Base-by-base conservation (phyloP, 2,797 vertebrate genomes). In the Microctenopoma stevenorrisi region DNA sequence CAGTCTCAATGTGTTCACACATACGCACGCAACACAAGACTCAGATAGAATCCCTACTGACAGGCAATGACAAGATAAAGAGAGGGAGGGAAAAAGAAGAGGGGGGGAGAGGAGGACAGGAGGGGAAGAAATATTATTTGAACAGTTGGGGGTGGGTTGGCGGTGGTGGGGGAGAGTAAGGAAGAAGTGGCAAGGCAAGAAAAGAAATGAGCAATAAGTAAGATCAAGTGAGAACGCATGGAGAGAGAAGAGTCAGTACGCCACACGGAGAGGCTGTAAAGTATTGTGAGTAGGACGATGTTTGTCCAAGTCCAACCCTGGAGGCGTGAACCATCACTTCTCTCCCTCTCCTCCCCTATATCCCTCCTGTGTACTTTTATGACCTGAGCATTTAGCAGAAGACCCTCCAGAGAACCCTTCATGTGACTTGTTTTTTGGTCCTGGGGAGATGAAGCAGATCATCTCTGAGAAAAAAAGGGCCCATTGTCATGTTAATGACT, bases 51-150 rank as follows among this genome's bases (percentile, higher is more conserved):
- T 93, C 93, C 92, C 92, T 83, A 92, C 88, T 94, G 89, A 93
- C 93, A 93, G 89, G 85, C 91, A 94, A 93, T 91, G 91, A 92
- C 91, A 92, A 92, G 92, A 94, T 91, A 93, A 93, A 94, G 89
- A 92, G 86, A 88, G 86, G 71, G 83, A 85, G 87, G 56, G 65
- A 72, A 81, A 82, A 84, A 12, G 22, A 22, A 77, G 74, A 64
- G 69, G 73, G 64, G 61, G 82, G 81, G 86, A 77, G 86, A 76
- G 89, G 88, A 86, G 74, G 79, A 86, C 82, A 89, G 81, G 85
- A 87, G 87, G 80, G 86, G 90, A 82, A 82, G 81, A 81, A 84
- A 90, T 90, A 91, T 92, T 93, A 93, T 91, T 92, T 92, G 86
- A 92, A 90, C 85, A 90, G 85, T 83, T 68, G 78, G 72, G 79